phyloP scores from a whole-genome alignment of 2,888 invertebrate genomes.

The Andricus curvator region DNA sequence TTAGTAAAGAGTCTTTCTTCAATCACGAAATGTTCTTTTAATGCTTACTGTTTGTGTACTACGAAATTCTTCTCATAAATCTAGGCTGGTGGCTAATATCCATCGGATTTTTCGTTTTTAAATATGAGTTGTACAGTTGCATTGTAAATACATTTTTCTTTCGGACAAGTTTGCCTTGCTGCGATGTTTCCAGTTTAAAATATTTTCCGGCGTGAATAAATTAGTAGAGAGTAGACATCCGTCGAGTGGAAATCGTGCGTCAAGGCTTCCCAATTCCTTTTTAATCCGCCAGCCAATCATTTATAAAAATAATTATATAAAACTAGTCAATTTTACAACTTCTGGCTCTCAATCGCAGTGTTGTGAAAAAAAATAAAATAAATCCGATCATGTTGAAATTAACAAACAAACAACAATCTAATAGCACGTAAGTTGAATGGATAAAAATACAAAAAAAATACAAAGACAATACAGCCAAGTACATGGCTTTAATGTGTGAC shows the following conservation, averaged over 20 bases:
- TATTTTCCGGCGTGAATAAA: conserved; percentile 17
- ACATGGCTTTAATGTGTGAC: too few species aligned
- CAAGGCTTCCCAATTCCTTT: conserved; percentile 46
- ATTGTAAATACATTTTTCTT: conserved; percentile 27
- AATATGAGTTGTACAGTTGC: conserved; percentile 32
- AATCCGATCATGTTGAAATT: conserved; percentile 58
- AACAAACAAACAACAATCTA: conserved; percentile 45
- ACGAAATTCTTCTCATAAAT: too few species aligned
- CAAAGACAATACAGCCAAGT: too few species aligned
- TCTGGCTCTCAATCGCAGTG: conserved; percentile 76
- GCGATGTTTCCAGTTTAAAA: background rate
- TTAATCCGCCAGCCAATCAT: conserved; percentile 75
- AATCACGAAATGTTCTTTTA: too few species aligned
- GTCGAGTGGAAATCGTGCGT: background rate
- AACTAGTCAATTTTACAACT: conserved; percentile 77
- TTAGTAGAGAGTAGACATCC: background rate
- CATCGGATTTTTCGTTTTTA: background rate
- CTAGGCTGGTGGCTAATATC: conserved; percentile 65
- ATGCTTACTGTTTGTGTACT: too few species aligned
- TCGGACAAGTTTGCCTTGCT: conserved; percentile 21
- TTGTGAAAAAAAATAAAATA: too few species aligned
- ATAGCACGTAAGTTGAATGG: conserved; percentile 37
- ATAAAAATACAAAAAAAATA: too few species aligned
- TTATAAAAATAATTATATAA: conserved; percentile 79
- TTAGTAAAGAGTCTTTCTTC: too few species aligned